phyloP scores from a whole-genome alignment of 2,797 vertebrate species.

The Dipus sagitta region DNA sequence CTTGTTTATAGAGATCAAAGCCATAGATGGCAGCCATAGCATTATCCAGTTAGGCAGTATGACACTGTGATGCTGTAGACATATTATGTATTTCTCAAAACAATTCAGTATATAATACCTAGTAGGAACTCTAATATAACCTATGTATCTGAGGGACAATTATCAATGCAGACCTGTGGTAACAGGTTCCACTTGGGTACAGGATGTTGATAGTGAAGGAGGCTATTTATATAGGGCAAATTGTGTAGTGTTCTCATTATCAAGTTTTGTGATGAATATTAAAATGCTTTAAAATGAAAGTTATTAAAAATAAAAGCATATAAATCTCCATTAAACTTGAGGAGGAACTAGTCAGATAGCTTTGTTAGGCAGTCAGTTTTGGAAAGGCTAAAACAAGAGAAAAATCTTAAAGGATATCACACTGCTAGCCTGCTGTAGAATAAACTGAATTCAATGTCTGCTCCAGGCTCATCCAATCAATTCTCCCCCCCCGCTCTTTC shows the following conservation, averaged over 20 bases:
- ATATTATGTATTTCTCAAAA: neutral
- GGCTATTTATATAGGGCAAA: neutral
- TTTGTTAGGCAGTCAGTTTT: no score
- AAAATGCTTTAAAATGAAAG: constrained; percentile 13
- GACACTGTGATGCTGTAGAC: neutral
- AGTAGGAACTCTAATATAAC: neutral
- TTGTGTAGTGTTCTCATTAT: neutral
- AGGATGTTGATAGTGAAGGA: neutral
- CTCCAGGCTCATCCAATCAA: no score
- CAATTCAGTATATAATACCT: neutral
- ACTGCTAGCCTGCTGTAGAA: no score
- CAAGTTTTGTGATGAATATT: neutral
- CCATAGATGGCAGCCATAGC: neutral
- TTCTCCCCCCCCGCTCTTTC: no score
- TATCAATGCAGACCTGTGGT: neutral
- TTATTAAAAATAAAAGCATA: neutral
- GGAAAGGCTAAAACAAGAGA: no score
- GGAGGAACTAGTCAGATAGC: no score
- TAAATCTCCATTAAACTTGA: neutral
- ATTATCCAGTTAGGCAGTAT: neutral
- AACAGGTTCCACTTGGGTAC: fast-evolving
- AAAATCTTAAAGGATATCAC: no score
- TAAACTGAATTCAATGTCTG: no score
- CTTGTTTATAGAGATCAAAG: neutral
- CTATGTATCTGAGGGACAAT: neutral